A percentile compares a stretch with the other conserved stretches of the same genome.
phyloP scores from a whole-genome alignment of 2,888 invertebrate species.

The Mythimna impura region DNA sequence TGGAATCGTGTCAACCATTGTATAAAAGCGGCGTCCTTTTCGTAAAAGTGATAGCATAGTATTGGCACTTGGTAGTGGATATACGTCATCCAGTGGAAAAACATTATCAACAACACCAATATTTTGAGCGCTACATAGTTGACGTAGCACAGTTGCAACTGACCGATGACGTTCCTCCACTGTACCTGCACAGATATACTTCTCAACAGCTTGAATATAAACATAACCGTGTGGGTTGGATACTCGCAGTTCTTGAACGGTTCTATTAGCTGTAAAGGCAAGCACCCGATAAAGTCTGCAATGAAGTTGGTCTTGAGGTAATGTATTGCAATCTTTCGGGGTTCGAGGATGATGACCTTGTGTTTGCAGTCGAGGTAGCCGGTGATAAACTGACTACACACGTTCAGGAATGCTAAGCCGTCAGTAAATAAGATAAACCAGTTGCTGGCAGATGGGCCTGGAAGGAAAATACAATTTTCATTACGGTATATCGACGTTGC shows the following conservation, averaged over 20 bases:
- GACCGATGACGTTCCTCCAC: slow-evolving; percentile 70
- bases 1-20: slow-evolving; percentile 69
- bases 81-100: slow-evolving; percentile 80
- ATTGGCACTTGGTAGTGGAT: slow-evolving; percentile 77
- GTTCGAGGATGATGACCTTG: slow-evolving; percentile 73
- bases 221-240: slow-evolving; percentile 75
- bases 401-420: slow-evolving; percentile 71
- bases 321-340: slow-evolving; percentile 70
- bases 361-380: slow-evolving; percentile 77
- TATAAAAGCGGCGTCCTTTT: slow-evolving; percentile 42
- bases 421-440: slow-evolving; percentile 73
- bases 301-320: slow-evolving; percentile 72
- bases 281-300: slow-evolving; percentile 70
- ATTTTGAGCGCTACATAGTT: slow-evolving; percentile 62
- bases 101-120: slow-evolving; percentile 65
- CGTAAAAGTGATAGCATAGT: slow-evolving; percentile 69
- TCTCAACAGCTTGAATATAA: slow-evolving; percentile 75
- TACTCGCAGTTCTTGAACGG: slow-evolving; percentile 67
- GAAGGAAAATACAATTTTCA: slow-evolving; percentile 17
- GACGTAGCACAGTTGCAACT: slow-evolving; percentile 72
- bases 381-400: slow-evolving; percentile 75
- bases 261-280: slow-evolving; percentile 76
- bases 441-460: slow-evolving; percentile 74
- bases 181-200: slow-evolving; percentile 62
- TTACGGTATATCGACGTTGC: slow-evolving; percentile 7